Evolutionary conservation across 2,113 vertebrate genomes (phyloP), one percentile per base, ranked within the genome.

Genomic region (Gymnogyps californianus): DNA sequence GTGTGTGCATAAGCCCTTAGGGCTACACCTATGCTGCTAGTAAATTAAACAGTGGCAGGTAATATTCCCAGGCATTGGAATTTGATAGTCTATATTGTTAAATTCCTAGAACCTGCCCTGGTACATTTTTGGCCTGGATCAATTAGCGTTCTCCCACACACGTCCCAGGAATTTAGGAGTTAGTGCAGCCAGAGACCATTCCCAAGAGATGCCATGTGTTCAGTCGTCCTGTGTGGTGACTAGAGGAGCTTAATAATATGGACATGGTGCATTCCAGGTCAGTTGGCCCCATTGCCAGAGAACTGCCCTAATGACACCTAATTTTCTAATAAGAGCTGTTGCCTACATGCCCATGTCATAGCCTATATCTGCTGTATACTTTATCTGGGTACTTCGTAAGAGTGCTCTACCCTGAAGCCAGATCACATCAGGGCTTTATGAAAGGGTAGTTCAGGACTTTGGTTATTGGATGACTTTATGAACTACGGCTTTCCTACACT

Each of bases 31-130:
- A 69, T 87, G 70, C 62, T 91, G 49, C 62, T 80, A 83, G 75
- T 89, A 93, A 94, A 93, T 96, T 94, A 95, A 95, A 85, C 78
- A 74, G 92, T 91, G 36, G 85, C 96, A 93, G 90, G 66, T 51
- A 90, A 94, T 40, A 94, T 95, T 96, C 96, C 92, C 93, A 97
- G 93, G 92, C 92, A 83, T 62, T 86, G 92, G 96, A 94, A 95
- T 94, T 95, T 95, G 93, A 91, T 89, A 94, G 94, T 58, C 79
- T 95, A 24, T 93, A 47, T 66, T 83, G 83, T 90, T 87, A 76
- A 91, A 96, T 91, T 90, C 87, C 95, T 97, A 82, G 90, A 96
- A 96, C 96, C 96, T 97, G 96, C 75, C 84, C 92, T 86, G 96
- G 93, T 84, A 85, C 95, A 97, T 96, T 94, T 96, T 93, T 96